These are phyloP conservation scores for Oscheius sp. DNA, from an alignment of 2,888 invertebrate genomes.

Conservation along the genomic window DNA sequence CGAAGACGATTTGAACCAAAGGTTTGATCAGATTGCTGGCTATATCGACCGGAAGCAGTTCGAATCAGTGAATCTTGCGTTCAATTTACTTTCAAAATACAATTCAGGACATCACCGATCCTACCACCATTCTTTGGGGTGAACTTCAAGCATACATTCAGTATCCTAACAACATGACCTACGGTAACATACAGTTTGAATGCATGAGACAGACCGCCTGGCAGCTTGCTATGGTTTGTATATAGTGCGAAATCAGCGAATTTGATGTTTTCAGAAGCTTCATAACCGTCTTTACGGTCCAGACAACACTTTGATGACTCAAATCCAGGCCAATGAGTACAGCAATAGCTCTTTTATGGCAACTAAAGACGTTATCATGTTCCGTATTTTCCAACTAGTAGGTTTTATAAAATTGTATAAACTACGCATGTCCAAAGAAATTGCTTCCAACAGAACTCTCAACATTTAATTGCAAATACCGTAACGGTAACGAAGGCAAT, in stretches of 20 bases:
- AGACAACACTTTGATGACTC: constrained; percentile 5
- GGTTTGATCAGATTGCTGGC: not conserved
- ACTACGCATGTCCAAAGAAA: too few relatives aligned
- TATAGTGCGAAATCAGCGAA: too few relatives aligned
- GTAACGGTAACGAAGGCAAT: too few relatives aligned
- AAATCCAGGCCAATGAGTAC: not conserved
- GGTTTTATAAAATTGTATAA: too few relatives aligned
- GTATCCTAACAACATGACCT: not conserved
- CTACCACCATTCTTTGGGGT: constrained; percentile 15
- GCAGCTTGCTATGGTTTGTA: constrained; percentile 11
- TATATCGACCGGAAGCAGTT: constrained; percentile 1
- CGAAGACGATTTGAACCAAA: not conserved
- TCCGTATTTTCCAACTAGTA: constrained; percentile 4
- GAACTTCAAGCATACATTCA: not conserved
- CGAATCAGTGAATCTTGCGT: not conserved
- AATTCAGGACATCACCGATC: constrained; percentile 13
- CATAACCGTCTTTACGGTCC: constrained; percentile 17
- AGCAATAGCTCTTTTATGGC: constrained; percentile 6
- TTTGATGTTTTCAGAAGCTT: not conserved
- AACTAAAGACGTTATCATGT: constrained; percentile 9
- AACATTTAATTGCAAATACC: too few relatives aligned
- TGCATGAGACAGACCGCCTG: constrained; percentile 5
- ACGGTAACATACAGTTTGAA: not conserved
- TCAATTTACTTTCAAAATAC: too few relatives aligned
- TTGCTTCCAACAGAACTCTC: too few relatives aligned